These are phyloP conservation scores for Temnothorax longispinosus DNA, from an alignment of 1,140 invertebrate genomes.

Conservation along the genomic window DNA sequence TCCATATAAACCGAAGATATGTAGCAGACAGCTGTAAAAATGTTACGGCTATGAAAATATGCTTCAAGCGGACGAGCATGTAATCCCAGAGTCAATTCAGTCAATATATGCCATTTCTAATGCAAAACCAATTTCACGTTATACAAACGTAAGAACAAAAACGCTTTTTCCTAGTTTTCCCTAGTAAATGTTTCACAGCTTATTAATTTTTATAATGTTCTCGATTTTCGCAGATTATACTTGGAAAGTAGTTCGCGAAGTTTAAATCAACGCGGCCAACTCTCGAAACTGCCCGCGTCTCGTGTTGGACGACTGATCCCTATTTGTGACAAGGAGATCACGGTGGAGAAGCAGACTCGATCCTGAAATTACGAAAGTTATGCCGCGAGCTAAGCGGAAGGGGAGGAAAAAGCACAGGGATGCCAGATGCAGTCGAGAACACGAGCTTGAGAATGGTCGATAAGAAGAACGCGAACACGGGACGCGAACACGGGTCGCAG, in stretches of 20 bases:
- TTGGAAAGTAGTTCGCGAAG: constrained; percentile 1
- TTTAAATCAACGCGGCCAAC: constrained; percentile 20
- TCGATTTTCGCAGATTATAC: not conserved
- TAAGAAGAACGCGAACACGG: constrained; percentile 9
- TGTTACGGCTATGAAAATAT: constrained; percentile 5
- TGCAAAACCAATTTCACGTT: not conserved
- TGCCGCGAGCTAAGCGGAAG: constrained; percentile 20
- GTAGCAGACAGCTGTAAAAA: constrained; percentile 11
- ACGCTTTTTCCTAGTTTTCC: not conserved
- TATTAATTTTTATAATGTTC: constrained; percentile 24
- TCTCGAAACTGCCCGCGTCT: not conserved
- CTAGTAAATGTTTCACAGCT: not conserved
- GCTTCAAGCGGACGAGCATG: not conserved
- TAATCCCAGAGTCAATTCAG: not conserved
- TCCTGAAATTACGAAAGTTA: constrained; percentile 54
- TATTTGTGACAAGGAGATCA: constrained; percentile 18
- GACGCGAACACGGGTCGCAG: not conserved
- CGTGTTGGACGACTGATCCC: not conserved
- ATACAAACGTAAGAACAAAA: not conserved
- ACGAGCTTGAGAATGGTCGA: constrained; percentile 35
- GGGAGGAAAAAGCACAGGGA: constrained; percentile 25
- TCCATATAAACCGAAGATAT: not conserved
- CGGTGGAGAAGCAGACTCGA: not conserved
- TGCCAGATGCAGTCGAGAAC: constrained; percentile 39
- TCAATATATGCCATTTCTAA: not conserved